Conservation (phyloP, 2,113 vertebrate genomes). For the Centropristis striata region DNA sequence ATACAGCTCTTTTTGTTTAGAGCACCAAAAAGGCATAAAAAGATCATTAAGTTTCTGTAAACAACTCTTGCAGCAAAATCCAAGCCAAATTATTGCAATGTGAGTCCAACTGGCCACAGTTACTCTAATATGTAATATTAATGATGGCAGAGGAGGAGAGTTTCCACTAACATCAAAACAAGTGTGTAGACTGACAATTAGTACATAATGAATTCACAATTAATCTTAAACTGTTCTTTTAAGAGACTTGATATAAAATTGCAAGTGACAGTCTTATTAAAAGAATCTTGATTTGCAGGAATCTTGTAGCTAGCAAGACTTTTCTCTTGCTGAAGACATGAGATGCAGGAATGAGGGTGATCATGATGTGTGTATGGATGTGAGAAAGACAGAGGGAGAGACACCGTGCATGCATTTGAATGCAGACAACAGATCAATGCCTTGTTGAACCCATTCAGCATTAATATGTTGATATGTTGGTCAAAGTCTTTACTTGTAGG, state of each 20-base stretch:
- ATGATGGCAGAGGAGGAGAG: not conserved
- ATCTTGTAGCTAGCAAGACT: not conserved
- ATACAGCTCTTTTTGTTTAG: constrained; percentile 18
- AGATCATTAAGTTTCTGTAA: constrained; percentile 3
- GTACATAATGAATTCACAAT: constrained; percentile 12
- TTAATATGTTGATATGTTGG: not conserved
- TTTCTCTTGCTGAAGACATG: constrained; percentile 5
- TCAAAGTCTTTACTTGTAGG: not conserved
- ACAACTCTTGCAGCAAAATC: constrained; percentile 8
- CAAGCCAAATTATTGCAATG: constrained; percentile 20
- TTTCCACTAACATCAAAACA: constrained; percentile 23
- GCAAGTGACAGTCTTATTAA: not conserved
- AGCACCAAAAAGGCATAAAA: constrained; percentile 17
- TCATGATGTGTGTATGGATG: not conserved
- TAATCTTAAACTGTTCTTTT: not conserved
- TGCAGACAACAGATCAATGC: constrained; percentile 1
- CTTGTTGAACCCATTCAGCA: constrained; percentile 12
- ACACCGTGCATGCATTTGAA: not conserved
- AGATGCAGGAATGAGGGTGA: not conserved
- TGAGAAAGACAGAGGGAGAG: not conserved
- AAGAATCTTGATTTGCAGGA: constrained; percentile 24
- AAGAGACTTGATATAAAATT: not conserved
- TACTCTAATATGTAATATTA: constrained; percentile 8
- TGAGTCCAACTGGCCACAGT: constrained; percentile 22
- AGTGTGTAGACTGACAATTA: not conserved